A percentile compares a stretch with the other conserved stretches of the same genome.
Evolutionary conservation across 64 coral and sea anemone genomes (phyloP).

Genomic region (Montipora capricornis): DNA sequence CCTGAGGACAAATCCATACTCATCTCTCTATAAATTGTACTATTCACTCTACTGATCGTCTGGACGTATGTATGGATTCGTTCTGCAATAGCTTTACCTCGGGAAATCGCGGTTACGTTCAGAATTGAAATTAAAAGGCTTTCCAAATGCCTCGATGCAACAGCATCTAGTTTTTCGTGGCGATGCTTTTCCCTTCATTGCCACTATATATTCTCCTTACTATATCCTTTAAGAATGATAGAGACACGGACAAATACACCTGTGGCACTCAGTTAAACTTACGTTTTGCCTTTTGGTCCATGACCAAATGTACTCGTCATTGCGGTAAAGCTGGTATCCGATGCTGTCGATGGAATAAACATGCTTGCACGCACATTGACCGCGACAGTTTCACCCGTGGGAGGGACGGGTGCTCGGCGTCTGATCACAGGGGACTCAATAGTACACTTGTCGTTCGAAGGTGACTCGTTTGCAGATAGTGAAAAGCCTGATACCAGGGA

Average conservation of each 20-base stretch:
- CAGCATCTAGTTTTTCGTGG: too few species aligned
- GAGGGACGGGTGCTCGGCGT: conserved; percentile 70
- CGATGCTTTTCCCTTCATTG: too few species aligned
- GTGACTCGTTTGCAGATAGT: conserved; percentile 58
- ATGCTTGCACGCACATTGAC: conserved; percentile 79
- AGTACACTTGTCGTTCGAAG: conserved; percentile 27
- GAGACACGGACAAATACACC: neutral
- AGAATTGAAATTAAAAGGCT: too few species aligned
- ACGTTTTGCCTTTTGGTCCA: conserved; percentile 44
- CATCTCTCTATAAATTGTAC: too few species aligned
- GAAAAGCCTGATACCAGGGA: conserved; percentile 78
- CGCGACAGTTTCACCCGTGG: conserved; percentile 75
- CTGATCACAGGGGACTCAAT: conserved; percentile 63
- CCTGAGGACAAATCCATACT: too few species aligned
- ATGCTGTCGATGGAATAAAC: conserved; percentile 28
- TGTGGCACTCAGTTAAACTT: neutral
- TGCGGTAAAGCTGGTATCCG: conserved; percentile 57
- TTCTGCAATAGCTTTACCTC: too few species aligned
- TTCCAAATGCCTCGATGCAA: too few species aligned
- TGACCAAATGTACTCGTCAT: conserved; percentile 84
- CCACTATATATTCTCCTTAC: too few species aligned
- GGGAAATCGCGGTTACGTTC: too few species aligned
- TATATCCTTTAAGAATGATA: too few species aligned
- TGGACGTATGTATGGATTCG: too few species aligned
- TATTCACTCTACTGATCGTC: too few species aligned